Evolutionary conservation across 1,140 invertebrate genomes (phyloP).

Genomic region (Drosophila ohnishii): DNA sequence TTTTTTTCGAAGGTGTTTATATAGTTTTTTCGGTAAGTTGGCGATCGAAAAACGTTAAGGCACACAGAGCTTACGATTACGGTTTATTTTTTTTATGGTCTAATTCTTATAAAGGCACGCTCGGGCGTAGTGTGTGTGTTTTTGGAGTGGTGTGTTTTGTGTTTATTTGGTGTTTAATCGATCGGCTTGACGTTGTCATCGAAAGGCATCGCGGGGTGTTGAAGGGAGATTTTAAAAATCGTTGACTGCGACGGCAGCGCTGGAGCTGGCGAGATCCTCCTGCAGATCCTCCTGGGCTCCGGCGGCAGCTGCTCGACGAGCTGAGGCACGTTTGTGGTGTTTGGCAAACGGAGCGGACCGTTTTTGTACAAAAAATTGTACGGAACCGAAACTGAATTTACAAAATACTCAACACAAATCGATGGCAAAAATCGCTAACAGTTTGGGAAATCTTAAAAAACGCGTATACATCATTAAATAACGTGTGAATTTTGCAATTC

Average conservation of each 20-base stretch:
- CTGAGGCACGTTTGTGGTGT: conserved; percentile 81
- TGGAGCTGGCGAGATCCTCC: conserved; percentile 36
- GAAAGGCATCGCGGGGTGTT: conserved; percentile 61
- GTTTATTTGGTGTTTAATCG: conserved; percentile 19
- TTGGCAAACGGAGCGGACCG: conserved; percentile 67
- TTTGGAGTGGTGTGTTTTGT: conserved; percentile 40
- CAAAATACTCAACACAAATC: conserved; percentile 54
- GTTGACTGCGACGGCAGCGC: conserved; percentile 73
- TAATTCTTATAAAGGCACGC: conserved; percentile 68
- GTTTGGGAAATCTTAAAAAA: conserved; percentile 55
- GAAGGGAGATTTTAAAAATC: conserved; percentile 76
- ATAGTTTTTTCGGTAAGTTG: conserved; percentile 22
- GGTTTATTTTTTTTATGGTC: conserved; percentile 12
- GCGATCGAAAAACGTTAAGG: conserved; percentile 61
- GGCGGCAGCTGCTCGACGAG: conserved; percentile 64
- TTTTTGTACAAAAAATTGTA: conserved; percentile 80
- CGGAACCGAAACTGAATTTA: conserved; percentile 67
- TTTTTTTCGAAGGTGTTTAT: conserved; percentile 14
- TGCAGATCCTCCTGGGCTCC: conserved; percentile 14
- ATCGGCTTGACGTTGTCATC: conserved; percentile 39
- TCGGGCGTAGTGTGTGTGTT: conserved; percentile 53
- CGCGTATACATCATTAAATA: conserved; percentile 62
- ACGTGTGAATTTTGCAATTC: conserved; percentile 26
- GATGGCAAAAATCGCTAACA: conserved; percentile 55
- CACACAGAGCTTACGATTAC: conserved; percentile 58